phyloP scores from a whole-genome alignment of 2,888 invertebrate genomes.

The Parnassius glacialis region DNA sequence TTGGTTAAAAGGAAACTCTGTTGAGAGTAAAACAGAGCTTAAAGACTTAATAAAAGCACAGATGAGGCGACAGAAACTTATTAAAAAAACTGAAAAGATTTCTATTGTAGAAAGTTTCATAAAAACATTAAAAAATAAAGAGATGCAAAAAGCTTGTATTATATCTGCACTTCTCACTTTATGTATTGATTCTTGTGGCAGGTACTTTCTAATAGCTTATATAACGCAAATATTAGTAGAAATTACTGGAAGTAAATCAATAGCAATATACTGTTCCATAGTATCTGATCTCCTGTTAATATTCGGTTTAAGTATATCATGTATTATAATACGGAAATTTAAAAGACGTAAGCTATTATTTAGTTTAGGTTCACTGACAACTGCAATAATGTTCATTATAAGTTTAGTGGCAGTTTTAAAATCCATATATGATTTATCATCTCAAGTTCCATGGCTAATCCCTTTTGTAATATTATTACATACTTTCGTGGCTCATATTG shows the following conservation, averaged over 20 bases:
- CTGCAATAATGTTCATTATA: constrained; percentile 36
- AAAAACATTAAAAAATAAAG: constrained; percentile 31
- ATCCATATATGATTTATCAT: constrained; percentile 8
- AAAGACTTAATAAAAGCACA: constrained; percentile 32
- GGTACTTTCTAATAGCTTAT: constrained; percentile 39
- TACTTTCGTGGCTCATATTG: constrained; percentile 38
- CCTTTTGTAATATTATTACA: constrained; percentile 41
- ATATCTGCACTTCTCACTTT: constrained; percentile 35
- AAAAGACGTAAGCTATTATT: constrained; percentile 41
- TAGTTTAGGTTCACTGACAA: constrained; percentile 32
- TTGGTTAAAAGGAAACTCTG: constrained; percentile 39
- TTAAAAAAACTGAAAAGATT: neutral
- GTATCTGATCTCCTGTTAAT: constrained; percentile 41
- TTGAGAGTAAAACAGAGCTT: constrained; percentile 35
- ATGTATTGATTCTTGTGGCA: constrained; percentile 38
- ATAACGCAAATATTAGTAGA: constrained; percentile 40
- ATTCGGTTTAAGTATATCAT: constrained; percentile 36
- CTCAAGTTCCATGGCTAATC: constrained; percentile 25
- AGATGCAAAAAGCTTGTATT: constrained; percentile 37
- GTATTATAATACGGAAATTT: constrained; percentile 33
- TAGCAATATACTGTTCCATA: constrained; percentile 42
- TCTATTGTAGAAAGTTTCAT: constrained; percentile 18
- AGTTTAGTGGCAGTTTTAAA: constrained; percentile 26
- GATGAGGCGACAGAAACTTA: constrained; percentile 18
- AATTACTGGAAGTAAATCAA: constrained; percentile 34